Evolutionary conservation across 2,797 vertebrate species (phyloP).

Genomic region (Sandelia bainsii): DNA sequence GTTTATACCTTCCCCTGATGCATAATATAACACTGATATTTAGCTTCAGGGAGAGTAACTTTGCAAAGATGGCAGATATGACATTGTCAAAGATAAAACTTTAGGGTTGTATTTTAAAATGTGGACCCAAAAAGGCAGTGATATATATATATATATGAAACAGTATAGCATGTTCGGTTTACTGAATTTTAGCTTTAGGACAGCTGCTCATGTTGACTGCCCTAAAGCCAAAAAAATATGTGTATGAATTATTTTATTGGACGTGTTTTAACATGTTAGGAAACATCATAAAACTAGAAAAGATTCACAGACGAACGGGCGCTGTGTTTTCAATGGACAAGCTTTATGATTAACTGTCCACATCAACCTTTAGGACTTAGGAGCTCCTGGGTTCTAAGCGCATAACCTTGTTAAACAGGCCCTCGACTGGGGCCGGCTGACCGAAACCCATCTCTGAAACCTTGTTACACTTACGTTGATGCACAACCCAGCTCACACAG

Average conservation of each 20-base stretch:
- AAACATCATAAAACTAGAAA: conserved; percentile 52
- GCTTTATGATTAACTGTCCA: conserved; percentile 76
- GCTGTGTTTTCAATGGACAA: conserved; percentile 65
- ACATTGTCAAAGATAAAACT: conserved; percentile 34
- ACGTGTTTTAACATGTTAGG: conserved; percentile 47
- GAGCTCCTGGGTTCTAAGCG: conserved; percentile 77
- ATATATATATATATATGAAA: conserved; percentile 7
- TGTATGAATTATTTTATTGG: conserved; percentile 28
- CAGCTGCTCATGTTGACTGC: conserved; percentile 14
- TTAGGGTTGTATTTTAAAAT: conserved; percentile 20
- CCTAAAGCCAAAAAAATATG: conserved; percentile 8
- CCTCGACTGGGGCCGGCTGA: conserved; percentile 76
- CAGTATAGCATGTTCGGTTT: conserved; percentile 1
- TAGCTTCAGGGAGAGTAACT: conserved; percentile 48
- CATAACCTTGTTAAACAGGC: conserved; percentile 82
- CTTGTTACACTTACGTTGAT: conserved; percentile 84
- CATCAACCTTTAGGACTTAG: conserved; percentile 78
- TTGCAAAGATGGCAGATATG: conserved; percentile 54
- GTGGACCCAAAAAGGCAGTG: conserved; percentile 9
- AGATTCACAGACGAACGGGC: conserved; percentile 56
- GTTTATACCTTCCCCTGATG: conserved; percentile 39
- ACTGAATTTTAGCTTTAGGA: conserved; percentile 22
- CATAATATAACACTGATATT: conserved; percentile 46
- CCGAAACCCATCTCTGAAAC: conserved; percentile 83
- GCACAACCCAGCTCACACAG: conserved; percentile 77